phyloP scores from a whole-genome alignment of 1,140 invertebrate genomes.

The Microplitis demolitor region DNA sequence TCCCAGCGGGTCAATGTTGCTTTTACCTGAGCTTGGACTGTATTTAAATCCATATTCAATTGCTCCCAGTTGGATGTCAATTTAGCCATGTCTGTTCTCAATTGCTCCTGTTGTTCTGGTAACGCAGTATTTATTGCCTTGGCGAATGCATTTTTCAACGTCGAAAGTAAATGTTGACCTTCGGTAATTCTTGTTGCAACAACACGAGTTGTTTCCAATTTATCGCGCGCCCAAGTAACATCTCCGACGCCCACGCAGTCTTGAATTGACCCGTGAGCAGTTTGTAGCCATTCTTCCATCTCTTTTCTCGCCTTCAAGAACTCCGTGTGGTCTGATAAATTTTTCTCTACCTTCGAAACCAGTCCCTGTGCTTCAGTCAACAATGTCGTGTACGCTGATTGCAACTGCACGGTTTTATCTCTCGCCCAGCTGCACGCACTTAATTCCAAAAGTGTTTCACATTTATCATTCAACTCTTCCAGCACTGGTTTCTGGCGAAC shows the following conservation, averaged over 20 bases:
- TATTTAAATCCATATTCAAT: slow-evolving; percentile 79
- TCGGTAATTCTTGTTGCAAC: slow-evolving; percentile 79
- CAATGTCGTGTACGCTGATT: slow-evolving; percentile 78
- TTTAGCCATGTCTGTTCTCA: slow-evolving; percentile 75
- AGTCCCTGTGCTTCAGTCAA: slow-evolving; percentile 78
- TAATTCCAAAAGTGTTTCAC: slow-evolving; percentile 84
- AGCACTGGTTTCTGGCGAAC: slow-evolving; percentile 75
- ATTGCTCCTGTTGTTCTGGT: slow-evolving; percentile 76
- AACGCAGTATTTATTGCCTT: slow-evolving; percentile 83
- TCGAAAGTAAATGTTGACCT: slow-evolving; percentile 82
- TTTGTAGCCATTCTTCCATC: slow-evolving; percentile 79
- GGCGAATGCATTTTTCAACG: slow-evolving; percentile 81
- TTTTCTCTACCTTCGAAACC: slow-evolving; percentile 84
- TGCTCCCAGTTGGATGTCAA: slow-evolving; percentile 83
- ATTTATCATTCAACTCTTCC: slow-evolving; percentile 84
- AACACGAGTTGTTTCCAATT: slow-evolving; percentile 76
- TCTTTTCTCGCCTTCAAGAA: slow-evolving; percentile 85
- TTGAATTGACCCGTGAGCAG: slow-evolving; percentile 77
- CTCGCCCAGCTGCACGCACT: slow-evolving; percentile 81
- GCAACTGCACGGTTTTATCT: slow-evolving; percentile 83
- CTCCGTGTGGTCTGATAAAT: slow-evolving; percentile 85
- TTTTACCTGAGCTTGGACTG: slow-evolving; percentile 77
- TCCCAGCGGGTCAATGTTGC: slow-evolving; percentile 79
- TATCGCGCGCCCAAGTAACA: slow-evolving; percentile 77
- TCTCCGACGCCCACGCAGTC: slow-evolving; percentile 83